phyloP scores from a whole-genome alignment of 2,797 vertebrate species.

The Lithobates pipiens region DNA sequence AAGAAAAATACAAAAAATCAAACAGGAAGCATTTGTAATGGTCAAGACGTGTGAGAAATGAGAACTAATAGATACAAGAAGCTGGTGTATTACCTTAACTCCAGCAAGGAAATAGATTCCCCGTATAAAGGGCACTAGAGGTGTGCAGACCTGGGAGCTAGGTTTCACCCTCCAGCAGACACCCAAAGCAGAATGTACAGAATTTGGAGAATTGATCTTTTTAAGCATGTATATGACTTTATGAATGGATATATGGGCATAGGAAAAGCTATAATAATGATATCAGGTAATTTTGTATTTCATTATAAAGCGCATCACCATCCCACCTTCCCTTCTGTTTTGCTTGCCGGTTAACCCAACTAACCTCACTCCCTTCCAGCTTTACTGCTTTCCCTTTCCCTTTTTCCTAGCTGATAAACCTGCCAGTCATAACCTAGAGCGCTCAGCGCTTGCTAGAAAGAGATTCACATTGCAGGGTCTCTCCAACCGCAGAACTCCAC shows the following conservation, averaged over 20 bases:
- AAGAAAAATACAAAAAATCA: not conserved
- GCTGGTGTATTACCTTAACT: too few relatives aligned
- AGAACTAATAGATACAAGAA: too few relatives aligned
- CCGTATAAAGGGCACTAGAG: too few relatives aligned
- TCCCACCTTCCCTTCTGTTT: constrained; percentile 64
- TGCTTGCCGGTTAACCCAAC: constrained; percentile 67
- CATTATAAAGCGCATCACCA: not conserved
- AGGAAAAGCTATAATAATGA: not conserved
- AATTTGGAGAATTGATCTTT: not conserved
- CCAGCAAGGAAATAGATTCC: too few relatives aligned
- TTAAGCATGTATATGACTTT: not conserved
- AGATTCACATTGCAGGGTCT: constrained; percentile 95
- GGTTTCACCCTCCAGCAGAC: not conserved
- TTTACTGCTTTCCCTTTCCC: constrained; percentile 76
- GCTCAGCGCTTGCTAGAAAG: constrained; percentile 88
- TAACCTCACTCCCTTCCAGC: constrained; percentile 73
- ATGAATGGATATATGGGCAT: too few relatives aligned
- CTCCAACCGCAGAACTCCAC: constrained; percentile 91
- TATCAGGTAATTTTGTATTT: not conserved
- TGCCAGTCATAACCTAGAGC: constrained; percentile 82
- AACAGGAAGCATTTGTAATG: not conserved
- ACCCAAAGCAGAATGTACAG: not conserved
- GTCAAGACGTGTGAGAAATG: not conserved
- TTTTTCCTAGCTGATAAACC: constrained; percentile 85
- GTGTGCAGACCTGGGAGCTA: too few relatives aligned